Percentiles rank a stretch among this genome's conserved stretches.
Evolutionary conservation across 2,888 invertebrate species (phyloP).

Genomic region (Dioctria rufipes): DNA sequence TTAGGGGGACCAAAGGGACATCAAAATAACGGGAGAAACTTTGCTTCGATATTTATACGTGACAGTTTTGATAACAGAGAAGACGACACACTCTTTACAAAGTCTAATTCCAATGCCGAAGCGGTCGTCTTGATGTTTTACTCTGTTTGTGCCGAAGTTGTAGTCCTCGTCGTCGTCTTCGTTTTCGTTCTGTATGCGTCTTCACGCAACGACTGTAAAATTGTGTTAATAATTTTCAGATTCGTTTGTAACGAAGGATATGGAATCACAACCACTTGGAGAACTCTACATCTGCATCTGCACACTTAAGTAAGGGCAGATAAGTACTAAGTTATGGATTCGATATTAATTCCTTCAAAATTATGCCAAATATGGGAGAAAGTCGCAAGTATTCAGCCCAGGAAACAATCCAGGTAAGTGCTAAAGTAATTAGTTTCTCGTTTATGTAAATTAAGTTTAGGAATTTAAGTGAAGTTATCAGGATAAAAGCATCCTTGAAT

Average conservation of each 20-base stretch:
- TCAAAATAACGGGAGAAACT: conserved; percentile 47
- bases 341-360: neutral
- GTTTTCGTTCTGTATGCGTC: neutral
- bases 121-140: neutral
- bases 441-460: conserved; percentile 1
- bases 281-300: too few species aligned
- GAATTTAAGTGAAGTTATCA: neutral
- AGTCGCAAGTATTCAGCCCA: conserved; percentile 71
- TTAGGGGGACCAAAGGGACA: conserved; percentile 32
- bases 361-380: conserved; percentile 60
- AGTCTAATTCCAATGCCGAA: neutral
- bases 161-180: too few species aligned
- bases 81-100: conserved; percentile 16
- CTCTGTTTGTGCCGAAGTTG: neutral
- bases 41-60: conserved; percentile 55
- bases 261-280: too few species aligned
- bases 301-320: neutral
- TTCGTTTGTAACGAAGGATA: neutral
- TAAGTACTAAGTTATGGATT: conserved; percentile 55
- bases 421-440: conserved; percentile 41
- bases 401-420: conserved; percentile 72
- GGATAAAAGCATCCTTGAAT: conserved; percentile 43
- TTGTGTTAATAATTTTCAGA: conserved; percentile 35
- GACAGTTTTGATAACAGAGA: conserved; percentile 57
- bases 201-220: conserved; percentile 32